Percentiles rank a stretch among this genome's conserved stretches.
Conservation (phyloP, 2,888 invertebrate genomes). For the Mallateleia sp. region DNA sequence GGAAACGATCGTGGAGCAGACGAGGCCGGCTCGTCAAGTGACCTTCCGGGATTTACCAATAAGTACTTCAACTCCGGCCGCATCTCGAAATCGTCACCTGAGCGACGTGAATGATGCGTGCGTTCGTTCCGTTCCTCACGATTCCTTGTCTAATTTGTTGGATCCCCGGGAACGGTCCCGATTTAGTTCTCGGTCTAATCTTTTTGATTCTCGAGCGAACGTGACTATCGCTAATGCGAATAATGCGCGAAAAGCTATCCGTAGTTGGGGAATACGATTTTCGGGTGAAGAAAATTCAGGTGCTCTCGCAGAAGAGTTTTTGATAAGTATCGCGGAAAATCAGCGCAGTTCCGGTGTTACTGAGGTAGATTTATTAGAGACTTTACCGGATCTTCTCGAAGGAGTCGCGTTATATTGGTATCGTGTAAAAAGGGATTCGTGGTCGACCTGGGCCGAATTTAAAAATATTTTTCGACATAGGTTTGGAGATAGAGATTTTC, state of each 20-base stretch:
- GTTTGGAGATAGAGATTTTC: slow-evolving; percentile 15
- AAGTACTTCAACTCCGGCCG: not conserved
- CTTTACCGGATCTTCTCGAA: not conserved
- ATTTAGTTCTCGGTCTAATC: no score
- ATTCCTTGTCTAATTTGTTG: no score
- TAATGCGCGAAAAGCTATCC: not conserved
- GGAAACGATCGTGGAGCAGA: no score
- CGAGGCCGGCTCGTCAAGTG: no score
- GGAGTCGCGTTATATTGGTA: slow-evolving; percentile 19
- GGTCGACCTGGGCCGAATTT: slow-evolving; percentile 21
- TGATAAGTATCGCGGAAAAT: not conserved
- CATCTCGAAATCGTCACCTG: no score
- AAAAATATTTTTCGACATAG: not conserved
- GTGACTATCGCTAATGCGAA: no score
- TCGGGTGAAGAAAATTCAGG: not conserved
- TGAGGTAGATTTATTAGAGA: not conserved
- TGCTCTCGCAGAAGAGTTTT: not conserved
- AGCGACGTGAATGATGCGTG: not conserved
- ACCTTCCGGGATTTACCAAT: not conserved
- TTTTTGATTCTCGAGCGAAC: no score
- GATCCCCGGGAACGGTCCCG: no score
- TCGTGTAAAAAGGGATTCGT: not conserved
- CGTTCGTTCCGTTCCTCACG: no score
- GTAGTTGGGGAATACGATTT: slow-evolving; percentile 1
- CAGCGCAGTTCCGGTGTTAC: not conserved